These are phyloP conservation scores for Abscondita cerata DNA, from an alignment of 2,888 invertebrate genomes.

Conservation along the genomic window DNA sequence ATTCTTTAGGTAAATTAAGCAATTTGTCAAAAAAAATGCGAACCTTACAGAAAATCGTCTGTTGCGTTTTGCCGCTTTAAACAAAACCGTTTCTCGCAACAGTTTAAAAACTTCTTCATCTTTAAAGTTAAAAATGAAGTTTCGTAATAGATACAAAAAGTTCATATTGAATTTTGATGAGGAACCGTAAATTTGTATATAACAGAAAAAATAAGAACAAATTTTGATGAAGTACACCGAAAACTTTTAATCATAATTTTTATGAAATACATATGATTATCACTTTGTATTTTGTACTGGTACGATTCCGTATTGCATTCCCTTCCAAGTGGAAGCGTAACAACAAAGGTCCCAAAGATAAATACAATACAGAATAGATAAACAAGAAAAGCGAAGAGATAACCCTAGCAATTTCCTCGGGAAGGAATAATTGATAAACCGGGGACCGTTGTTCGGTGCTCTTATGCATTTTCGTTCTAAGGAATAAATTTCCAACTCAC, in stretches of 20 bases:
- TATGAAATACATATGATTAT: slow-evolving; percentile 19
- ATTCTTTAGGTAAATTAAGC: no score
- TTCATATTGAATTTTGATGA: slow-evolving; percentile 10
- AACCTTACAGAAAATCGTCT: no score
- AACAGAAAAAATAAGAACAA: background rate
- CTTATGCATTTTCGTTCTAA: slow-evolving; percentile 24
- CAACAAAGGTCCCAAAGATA: slow-evolving; percentile 50
- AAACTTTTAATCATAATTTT: background rate
- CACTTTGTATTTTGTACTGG: slow-evolving; percentile 25
- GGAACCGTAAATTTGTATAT: background rate
- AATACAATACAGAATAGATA: slow-evolving; percentile 51
- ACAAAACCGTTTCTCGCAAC: no score
- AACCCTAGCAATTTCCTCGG: slow-evolving; percentile 50
- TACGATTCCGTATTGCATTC: slow-evolving; percentile 26
- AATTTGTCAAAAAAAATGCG: no score
- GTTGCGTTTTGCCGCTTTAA: no score
- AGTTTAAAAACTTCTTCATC: no score
- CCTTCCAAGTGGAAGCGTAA: slow-evolving; percentile 37
- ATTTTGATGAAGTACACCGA: background rate
- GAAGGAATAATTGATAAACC: slow-evolving; percentile 52
- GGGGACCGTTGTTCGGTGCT: slow-evolving; percentile 12
- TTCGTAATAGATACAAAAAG: background rate
- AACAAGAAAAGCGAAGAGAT: slow-evolving; percentile 51
- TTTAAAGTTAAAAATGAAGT: no score
- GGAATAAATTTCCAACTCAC: slow-evolving; percentile 32